Evolutionary conservation across 2,888 invertebrate genomes (phyloP).

Genomic region (Plebejus anna): DNA sequence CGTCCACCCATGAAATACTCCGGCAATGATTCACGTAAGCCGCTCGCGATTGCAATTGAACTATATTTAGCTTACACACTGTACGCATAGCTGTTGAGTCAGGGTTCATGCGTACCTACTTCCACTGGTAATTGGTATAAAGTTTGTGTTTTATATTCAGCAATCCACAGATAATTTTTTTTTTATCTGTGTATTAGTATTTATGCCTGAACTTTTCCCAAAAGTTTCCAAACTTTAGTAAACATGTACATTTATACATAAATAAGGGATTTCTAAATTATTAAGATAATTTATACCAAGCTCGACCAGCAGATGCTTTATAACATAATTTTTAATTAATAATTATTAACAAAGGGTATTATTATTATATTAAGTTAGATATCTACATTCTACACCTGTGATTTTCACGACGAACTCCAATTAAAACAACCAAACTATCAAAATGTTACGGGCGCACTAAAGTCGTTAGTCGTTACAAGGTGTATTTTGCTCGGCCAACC

Average conservation of each 20-base stretch:
- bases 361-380: too few species aligned
- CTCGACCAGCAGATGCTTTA: too few species aligned
- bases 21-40: conserved; percentile 35
- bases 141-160: not conserved
- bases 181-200: not conserved
- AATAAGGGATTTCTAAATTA: too few species aligned
- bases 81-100: conserved; percentile 35
- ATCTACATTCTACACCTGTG: too few species aligned
- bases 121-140: not conserved
- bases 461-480: not conserved
- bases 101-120: conserved; percentile 27
- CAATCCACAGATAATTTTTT: too few species aligned
- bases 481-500: not conserved
- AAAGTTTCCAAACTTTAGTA: not conserved
- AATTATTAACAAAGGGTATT: too few species aligned
- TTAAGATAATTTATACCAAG: too few species aligned
- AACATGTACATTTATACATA: not conserved
- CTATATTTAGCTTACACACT: conserved; percentile 38
- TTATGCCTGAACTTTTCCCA: not conserved
- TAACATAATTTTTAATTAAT: too few species aligned
- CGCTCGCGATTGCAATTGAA: conserved; percentile 38
- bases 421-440: not conserved
- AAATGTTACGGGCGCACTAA: not conserved
- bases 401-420: too few species aligned
- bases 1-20: conserved; percentile 35